Conservation (phyloP, 2,888 invertebrate species). For the Eudemis profundana region DNA sequence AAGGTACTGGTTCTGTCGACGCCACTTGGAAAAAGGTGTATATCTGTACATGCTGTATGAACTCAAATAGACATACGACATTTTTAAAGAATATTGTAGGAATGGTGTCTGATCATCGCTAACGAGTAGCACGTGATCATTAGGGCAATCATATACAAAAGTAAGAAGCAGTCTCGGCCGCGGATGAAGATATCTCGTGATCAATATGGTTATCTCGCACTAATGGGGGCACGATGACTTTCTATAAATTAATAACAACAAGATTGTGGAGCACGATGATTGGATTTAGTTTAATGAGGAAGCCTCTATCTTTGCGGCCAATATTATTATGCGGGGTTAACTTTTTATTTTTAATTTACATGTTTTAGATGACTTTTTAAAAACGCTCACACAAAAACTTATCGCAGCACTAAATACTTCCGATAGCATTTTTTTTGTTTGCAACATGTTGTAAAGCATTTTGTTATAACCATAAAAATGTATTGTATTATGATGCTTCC, state of each 20-base stretch:
- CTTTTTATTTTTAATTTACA: slow-evolving; percentile 58
- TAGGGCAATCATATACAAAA: slow-evolving; percentile 76
- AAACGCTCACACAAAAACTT: slow-evolving; percentile 2
- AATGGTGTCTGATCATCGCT: slow-evolving; percentile 70
- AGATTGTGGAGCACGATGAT: slow-evolving; percentile 70
- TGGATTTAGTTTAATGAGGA: slow-evolving; percentile 77
- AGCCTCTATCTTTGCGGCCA: slow-evolving; percentile 72
- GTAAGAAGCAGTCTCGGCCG: slow-evolving; percentile 62
- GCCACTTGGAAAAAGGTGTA: background rate
- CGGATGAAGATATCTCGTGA: slow-evolving; percentile 69
- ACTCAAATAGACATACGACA: background rate
- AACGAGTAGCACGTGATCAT: slow-evolving; percentile 82
- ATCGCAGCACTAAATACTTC: background rate
- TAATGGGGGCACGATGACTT: slow-evolving; percentile 83
- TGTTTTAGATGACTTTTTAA: background rate
- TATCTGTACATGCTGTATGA: background rate
- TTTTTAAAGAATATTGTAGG: background rate
- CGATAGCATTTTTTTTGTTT: slow-evolving; percentile 41
- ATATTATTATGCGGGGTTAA: slow-evolving; percentile 63
- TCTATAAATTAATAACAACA: slow-evolving; percentile 85
- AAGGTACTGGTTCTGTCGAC: background rate
- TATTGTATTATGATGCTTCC: slow-evolving; percentile 56
- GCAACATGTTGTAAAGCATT: slow-evolving; percentile 60
- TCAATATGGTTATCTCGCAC: slow-evolving; percentile 78
- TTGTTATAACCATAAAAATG: slow-evolving; percentile 63